A percentile compares a stretch with the other conserved stretches of the same genome.
Evolutionary conservation across 2,888 invertebrate species (phyloP).

Genomic region (Tinea semifulvella): DNA sequence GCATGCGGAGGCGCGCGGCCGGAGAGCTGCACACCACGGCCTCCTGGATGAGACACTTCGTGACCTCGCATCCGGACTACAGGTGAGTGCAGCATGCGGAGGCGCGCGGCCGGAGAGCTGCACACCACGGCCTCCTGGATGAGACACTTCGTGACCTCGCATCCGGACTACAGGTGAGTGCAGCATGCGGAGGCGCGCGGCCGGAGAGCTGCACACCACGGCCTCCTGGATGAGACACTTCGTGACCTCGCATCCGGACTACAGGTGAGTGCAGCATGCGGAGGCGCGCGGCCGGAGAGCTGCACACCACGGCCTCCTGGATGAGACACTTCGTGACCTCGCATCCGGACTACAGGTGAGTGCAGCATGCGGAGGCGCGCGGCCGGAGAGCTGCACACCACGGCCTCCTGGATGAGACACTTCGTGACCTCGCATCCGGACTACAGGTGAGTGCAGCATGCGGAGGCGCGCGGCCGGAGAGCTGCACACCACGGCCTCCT

Average conservation of each 20-base stretch:
- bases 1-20: constrained; percentile 85
- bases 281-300: constrained; percentile 85
- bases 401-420: constrained; percentile 93
- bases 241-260: constrained; percentile 86
- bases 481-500: constrained; percentile 91
- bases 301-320: constrained; percentile 95
- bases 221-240: constrained; percentile 95
- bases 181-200: constrained; percentile 84
- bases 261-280: constrained; percentile 87
- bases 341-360: constrained; percentile 91
- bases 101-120: constrained; percentile 87
- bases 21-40: constrained; percentile 95
- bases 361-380: constrained; percentile 83
- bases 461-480: constrained; percentile 88
- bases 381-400: constrained; percentile 89
- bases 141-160: constrained; percentile 85
- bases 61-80: constrained; percentile 88
- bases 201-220: constrained; percentile 91
- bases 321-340: constrained; percentile 87
- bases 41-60: constrained; percentile 92
- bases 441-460: constrained; percentile 86
- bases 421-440: constrained; percentile 89
- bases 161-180: constrained; percentile 88
- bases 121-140: constrained; percentile 96
- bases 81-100: constrained; percentile 83